Percentiles rank a stretch among this genome's conserved stretches.
These are phyloP conservation scores for Hexactinellida sp. DNA, from an alignment of 37 sponge, comb jelly and placozoan species.

Conservation along the genomic window DNA sequence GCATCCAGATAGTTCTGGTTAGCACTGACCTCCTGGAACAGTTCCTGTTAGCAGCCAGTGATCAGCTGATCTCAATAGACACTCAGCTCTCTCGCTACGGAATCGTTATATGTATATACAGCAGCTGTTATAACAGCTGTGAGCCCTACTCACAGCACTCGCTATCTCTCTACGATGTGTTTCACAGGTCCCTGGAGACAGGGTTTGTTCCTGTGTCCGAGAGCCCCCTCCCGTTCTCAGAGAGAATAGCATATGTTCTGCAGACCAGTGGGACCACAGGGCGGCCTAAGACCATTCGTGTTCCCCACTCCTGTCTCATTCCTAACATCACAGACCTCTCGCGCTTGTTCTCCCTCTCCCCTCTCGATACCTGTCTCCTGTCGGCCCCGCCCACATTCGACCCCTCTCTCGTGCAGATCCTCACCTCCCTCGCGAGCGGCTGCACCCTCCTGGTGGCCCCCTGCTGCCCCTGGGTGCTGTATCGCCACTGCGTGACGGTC, in stretches of 20 bases:
- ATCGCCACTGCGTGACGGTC: constrained; percentile 29
- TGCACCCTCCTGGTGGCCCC: constrained; percentile 52
- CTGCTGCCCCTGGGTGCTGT: constrained; percentile 26
- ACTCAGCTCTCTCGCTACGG: background rate
- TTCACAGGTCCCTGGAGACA: background rate
- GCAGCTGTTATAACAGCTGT: background rate
- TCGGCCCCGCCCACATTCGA: constrained; percentile 91
- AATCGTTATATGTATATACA: background rate
- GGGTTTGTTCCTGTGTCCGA: background rate
- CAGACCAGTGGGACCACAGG: constrained; percentile 77
- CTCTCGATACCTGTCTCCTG: constrained; percentile 54
- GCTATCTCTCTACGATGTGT: background rate
- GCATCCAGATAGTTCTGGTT: background rate
- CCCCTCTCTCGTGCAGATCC: constrained; percentile 73
- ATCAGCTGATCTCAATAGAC: background rate
- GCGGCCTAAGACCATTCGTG: constrained; percentile 33
- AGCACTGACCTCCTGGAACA: background rate
- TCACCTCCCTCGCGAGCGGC: constrained; percentile 49
- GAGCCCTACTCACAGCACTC: background rate
- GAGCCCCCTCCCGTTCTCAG: background rate
- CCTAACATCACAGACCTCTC: constrained; percentile 70
- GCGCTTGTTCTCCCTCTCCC: constrained; percentile 28
- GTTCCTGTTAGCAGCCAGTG: background rate
- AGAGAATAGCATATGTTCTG: constrained; percentile 47
- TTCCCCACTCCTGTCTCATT: constrained; percentile 75